phyloP scores from a whole-genome alignment of 2,113 vertebrate species.

The Misgurnus mizolepis region DNA sequence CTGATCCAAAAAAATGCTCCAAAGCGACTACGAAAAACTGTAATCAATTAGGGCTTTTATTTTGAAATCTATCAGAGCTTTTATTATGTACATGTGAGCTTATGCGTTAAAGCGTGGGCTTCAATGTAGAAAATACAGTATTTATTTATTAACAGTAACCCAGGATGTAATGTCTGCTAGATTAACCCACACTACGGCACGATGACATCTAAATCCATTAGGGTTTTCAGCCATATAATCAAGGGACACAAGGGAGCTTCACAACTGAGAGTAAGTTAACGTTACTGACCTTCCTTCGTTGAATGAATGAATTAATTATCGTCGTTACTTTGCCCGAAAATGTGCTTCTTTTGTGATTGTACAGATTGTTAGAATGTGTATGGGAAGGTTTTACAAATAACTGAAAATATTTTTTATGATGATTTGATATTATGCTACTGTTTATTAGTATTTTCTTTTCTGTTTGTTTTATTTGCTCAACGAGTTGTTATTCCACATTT shows the following conservation, averaged over 20 bases:
- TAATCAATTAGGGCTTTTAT: conserved; percentile 30
- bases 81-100: background rate
- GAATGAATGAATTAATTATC: too few species aligned
- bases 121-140: background rate
- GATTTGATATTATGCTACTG: too few species aligned
- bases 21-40: too few species aligned
- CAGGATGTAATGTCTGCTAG: too few species aligned
- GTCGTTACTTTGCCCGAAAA: background rate
- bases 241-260: background rate
- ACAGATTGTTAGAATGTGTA: too few species aligned
- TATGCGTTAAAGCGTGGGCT: background rate
- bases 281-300: too few species aligned
- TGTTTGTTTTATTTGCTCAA: too few species aligned
- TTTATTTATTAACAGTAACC: background rate
- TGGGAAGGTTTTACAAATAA: too few species aligned
- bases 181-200: background rate
- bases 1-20: too few species aligned
- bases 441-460: too few species aligned
- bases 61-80: conserved; percentile 35
- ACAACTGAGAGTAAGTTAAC: conserved; percentile 15
- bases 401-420: too few species aligned
- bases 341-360: background rate
- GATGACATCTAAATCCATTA: background rate
- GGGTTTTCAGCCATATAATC: background rate
- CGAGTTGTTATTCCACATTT: too few species aligned